Base-by-base conservation (phyloP, 2,888 invertebrate species). In the Meiosimyza decipiens region DNA sequence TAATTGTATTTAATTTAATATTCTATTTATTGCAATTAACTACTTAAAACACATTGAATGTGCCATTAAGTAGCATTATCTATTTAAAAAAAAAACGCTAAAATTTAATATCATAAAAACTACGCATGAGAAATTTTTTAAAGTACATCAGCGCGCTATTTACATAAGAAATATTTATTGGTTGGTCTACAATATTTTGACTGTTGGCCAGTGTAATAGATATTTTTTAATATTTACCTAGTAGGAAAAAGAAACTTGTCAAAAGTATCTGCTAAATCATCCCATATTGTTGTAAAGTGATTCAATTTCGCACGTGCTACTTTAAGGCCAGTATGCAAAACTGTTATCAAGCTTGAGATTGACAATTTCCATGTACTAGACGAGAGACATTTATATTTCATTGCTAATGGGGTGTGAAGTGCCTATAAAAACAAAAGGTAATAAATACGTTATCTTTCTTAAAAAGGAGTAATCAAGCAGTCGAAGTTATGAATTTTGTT, bases 241-340 rank as follows among this genome's bases (percentile, higher is more conserved):
- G 91, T 91, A 11, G 95, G 94, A 84, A 99, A 99, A 73, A 99
- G 89, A 86, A 98, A 98, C 71, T 95, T 94, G 81, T 98, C 96
- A 52, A 99, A 88, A 0, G 96, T 94, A 68, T 90, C 90, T 0
- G 95, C 95, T 72, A 99, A 88, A 79, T 93, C 93, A 71, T 92
- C 91, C 99, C 99, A 99, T 89, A 95, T 93, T 66, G 89, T 90
- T 71, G 90, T 88, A 85, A 94, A 94, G 57, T 91, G 90, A 76
- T 92, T 91, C 52, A 95, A 92, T 80, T 91, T 89, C 74, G 92
- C 92, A 79, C 96, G 90, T 33, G 97, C 97, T 28, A 98, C 89
- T 7, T 97, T 97, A 55, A 99, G 88, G 0, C 96, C 97, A 1
- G 94, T 92, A 77, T 93, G 92, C 74, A 98, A 88, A 28, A 96